Base-by-base conservation (phyloP, 2,797 vertebrate genomes). In the Rhinogobio ventralis region DNA sequence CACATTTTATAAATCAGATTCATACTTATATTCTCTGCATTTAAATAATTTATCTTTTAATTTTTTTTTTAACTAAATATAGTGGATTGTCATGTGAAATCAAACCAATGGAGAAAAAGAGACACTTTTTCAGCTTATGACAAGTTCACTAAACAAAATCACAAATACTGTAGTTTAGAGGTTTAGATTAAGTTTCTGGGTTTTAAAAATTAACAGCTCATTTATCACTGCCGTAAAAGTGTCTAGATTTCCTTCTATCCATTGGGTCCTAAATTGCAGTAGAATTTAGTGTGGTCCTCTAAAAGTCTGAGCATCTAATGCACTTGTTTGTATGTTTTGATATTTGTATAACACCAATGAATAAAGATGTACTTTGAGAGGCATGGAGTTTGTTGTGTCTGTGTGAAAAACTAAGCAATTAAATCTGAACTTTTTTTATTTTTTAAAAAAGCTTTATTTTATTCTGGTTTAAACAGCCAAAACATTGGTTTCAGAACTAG, bases 381-480 rank as follows among this genome's bases (percentile, higher is more conserved):
- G 28, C 55, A 51, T 55, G 19, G 20, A 39, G 51, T 85, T 45
- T 66, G 17, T 30, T 72, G 45, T 62, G 66, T 72, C 7, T 66
- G 30, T n/a, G 20, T 8, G 7, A 25, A 67, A 67, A 39, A 64
- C 2, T 8, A 23, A 64, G 15, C 8, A 62, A n/a, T 72, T 20
- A 30, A 10, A 14, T 13, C 2, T 15, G 6, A 76, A 4, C 5
- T 5, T n/a, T 6, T 67, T 46, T 79, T 76, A n/a, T 73, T 57
- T 85, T 80, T 79, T 86, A 7, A 88, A 89, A 88, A 79, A 9
- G n/a, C 2, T 90, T 91, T 91, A 86, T 94, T 94, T 91, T 46
- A 87, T 82, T 92, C 39, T 17, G 88, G n/a, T 84, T 87, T 83
- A 87, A 93, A 86, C 62, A 39, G 53, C 66, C 84, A 91, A 93